Base-by-base conservation (phyloP, 2,888 invertebrate genomes). In the Zhuqinia jingwanae region DNA sequence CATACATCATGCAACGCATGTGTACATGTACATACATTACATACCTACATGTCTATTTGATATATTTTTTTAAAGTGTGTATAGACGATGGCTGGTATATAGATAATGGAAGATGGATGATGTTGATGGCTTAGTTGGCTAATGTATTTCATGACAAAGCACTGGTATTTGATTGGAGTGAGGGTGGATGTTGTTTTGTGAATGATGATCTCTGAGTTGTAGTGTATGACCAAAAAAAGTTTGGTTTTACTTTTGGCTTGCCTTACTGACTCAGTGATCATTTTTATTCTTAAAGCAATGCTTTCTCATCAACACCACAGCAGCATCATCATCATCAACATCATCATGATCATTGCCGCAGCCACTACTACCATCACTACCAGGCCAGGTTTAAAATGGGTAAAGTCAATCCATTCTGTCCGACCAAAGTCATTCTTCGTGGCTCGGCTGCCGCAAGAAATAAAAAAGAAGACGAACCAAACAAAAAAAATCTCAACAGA, bases 181-280 rank as follows among this genome's bases (percentile, higher is more conserved):
- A 73, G 81, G 81, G 81, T 81, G 81, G 81, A 80, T 53, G 25
- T 47, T 5, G 73, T 25, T n/a, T 30, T 42, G 11, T 5, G n/a
- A n/a, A 65, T 17, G 27, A 60, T 27, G 60, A 50, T 50, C 2
- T n/a, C n/a, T n/a, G n/a, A n/a, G n/a, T n/a, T n/a, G n/a, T n/a
- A n/a, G n/a, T n/a, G n/a, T n/a, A 50, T 50, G 13, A 50, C 50
- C 2, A 13, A 11, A n/a, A n/a, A n/a, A n/a, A n/a, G n/a, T n/a
- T n/a, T n/a, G n/a, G 5, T 50, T n/a, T 50, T 50, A n/a, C 15
- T 1, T 25, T 47, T 22, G 22, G 22, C 70, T 60, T 81, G 81
- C 60, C 73, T 81, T 70, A 81, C 73, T 81, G 81, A 81, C 81
- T 81, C 58, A 81, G 58, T 60, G 70, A 80, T 80, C 60, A 60